phyloP scores from a whole-genome alignment of 2,113 vertebrate genomes.

The Ovis canadensis region DNA sequence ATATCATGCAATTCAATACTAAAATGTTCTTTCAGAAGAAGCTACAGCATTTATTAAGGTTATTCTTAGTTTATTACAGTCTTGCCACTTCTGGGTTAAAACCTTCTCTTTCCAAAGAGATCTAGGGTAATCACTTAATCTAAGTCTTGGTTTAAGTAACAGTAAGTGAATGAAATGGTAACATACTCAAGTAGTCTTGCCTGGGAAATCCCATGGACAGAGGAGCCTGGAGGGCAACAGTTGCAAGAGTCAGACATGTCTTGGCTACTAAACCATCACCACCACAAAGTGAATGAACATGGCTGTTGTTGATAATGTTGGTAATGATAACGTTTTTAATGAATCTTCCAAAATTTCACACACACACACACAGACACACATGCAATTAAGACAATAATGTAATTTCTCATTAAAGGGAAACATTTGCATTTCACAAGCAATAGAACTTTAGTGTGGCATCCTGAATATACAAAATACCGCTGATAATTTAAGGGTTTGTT shows the following conservation, averaged over 20 bases:
- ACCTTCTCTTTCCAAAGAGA: not conserved
- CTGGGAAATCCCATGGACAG: not conserved
- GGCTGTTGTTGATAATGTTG: not conserved
- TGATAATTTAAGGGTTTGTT: constrained; percentile 52
- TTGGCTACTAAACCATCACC: not conserved
- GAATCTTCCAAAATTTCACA: not conserved
- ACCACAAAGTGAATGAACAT: not conserved
- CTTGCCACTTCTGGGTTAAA: not conserved
- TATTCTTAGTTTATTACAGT: not conserved
- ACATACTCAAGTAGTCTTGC: not conserved
- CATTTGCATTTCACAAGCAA: constrained; percentile 33
- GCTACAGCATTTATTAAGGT: not conserved
- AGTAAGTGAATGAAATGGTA: not conserved
- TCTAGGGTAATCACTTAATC: not conserved
- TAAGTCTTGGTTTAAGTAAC: not conserved
- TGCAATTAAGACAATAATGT: not conserved
- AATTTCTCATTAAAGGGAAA: constrained; percentile 35
- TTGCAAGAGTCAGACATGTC: not conserved
- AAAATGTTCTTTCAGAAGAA: not conserved
- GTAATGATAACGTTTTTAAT: not conserved
- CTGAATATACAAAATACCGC: not conserved
- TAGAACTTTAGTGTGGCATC: not conserved
- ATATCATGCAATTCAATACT: not conserved
- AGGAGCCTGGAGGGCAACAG: not conserved
- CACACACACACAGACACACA: not conserved